phyloP scores from a whole-genome alignment of 2,113 vertebrate genomes.

The Neolamprologus longior region DNA sequence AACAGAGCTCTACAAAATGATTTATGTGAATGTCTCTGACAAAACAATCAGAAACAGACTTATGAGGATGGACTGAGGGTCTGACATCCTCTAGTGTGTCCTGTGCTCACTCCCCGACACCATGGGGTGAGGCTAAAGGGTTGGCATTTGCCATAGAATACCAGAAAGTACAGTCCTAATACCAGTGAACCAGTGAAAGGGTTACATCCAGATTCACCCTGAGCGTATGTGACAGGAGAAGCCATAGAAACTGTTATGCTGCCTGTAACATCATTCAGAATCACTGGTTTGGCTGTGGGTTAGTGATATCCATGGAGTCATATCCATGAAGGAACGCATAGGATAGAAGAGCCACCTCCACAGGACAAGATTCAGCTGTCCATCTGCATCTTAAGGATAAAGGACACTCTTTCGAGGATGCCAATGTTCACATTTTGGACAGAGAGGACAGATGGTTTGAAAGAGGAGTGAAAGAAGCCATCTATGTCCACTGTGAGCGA shows the following conservation, averaged over 20 bases:
- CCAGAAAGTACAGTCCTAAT: neutral
- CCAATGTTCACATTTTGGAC: too few relatives aligned
- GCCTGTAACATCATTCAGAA: neutral
- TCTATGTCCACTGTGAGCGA: too few relatives aligned
- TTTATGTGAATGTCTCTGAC: neutral
- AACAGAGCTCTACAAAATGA: neutral
- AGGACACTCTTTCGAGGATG: fast-evolving
- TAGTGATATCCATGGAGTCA: neutral
- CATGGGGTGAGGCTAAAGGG: neutral
- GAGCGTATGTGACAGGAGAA: neutral
- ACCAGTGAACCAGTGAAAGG: neutral
- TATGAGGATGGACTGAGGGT: neutral
- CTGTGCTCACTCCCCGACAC: neutral
- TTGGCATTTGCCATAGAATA: neutral
- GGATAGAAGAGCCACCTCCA: neutral
- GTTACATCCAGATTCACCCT: neutral
- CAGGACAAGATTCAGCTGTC: fast-evolving
- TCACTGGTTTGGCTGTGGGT: neutral
- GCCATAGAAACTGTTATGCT: neutral
- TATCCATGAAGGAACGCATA: neutral
- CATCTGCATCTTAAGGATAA: too few relatives aligned
- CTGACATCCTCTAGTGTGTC: neutral
- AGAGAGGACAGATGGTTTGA: too few relatives aligned
- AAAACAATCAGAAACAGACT: neutral
- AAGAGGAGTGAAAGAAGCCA: too few relatives aligned